A percentile compares a stretch with the other conserved stretches of the same genome.
These are phyloP conservation scores for Aphelenchoides bicaudatus DNA, from an alignment of 2,888 invertebrate genomes.

Conservation along the genomic window DNA sequence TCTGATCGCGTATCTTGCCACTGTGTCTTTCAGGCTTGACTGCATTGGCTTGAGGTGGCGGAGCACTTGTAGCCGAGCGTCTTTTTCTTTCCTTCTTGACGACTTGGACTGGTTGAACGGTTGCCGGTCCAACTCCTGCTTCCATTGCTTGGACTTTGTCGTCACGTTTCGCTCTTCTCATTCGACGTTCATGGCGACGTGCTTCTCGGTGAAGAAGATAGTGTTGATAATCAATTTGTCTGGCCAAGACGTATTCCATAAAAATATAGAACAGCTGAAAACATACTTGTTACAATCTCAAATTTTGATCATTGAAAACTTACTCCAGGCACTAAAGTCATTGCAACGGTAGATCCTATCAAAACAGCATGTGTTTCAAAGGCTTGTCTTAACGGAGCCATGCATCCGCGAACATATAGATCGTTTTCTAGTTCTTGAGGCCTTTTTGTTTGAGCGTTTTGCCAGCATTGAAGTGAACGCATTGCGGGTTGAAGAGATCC, in stretches of 20 bases:
- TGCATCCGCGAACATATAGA: slow-evolving; percentile 54
- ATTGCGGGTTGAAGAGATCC: slow-evolving; percentile 55
- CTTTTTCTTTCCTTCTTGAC: not conserved
- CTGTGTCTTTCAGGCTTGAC: not conserved
- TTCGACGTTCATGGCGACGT: slow-evolving; percentile 47
- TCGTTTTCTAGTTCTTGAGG: slow-evolving; percentile 52
- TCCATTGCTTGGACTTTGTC: not conserved
- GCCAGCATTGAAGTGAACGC: slow-evolving; percentile 59
- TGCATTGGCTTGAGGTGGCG: not conserved
- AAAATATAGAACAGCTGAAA: slow-evolving; percentile 19
- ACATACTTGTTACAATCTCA: not conserved
- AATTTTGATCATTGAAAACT: slow-evolving; percentile 32
- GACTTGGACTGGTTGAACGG: slow-evolving; percentile 9
- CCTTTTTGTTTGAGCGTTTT: slow-evolving; percentile 58
- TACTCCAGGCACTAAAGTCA: slow-evolving; percentile 59
- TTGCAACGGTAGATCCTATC: slow-evolving; percentile 56
- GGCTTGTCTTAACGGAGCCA: slow-evolving; percentile 49
- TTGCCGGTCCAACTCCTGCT: not conserved
- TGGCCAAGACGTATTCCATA: slow-evolving; percentile 48
- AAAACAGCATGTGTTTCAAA: slow-evolving; percentile 60
- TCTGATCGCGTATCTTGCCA: not conserved
- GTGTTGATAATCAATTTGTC: slow-evolving; percentile 59
- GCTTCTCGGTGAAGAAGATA: slow-evolving; percentile 57
- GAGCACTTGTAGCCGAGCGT: not conserved
- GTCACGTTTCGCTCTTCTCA: slow-evolving; percentile 42